Percentiles rank a stretch among this genome's conserved stretches.
These are phyloP conservation scores for Chelonia mydas DNA, from an alignment of 2,797 vertebrate genomes.

Conservation along the genomic window DNA sequence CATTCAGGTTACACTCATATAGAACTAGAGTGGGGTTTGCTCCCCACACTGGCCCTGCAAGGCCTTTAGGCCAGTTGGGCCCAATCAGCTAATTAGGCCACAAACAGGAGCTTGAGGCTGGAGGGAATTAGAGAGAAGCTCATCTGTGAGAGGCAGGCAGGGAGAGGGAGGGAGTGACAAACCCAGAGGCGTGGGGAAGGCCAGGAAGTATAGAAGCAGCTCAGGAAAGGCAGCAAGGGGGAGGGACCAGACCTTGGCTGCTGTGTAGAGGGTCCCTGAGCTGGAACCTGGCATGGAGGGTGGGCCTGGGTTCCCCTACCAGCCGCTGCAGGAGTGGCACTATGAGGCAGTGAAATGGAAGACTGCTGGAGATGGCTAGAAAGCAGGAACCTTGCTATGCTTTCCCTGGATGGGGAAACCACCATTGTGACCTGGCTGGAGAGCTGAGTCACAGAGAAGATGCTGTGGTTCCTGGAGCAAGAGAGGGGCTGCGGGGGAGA, in stretches of 20 bases:
- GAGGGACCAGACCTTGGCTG: not conserved
- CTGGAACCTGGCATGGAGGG: not conserved
- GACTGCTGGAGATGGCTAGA: no score
- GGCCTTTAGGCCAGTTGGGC: not conserved
- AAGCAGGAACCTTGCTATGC: not conserved
- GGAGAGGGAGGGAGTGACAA: not conserved
- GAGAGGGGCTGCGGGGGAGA: no score
- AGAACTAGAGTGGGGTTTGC: rapidly evolving
- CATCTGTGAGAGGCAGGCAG: not conserved
- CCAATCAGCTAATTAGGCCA: not conserved
- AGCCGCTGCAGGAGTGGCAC: no score
- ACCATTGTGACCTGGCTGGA: not conserved
- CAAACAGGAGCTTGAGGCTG: not conserved
- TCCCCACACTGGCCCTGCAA: not conserved
- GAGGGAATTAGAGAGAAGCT: not conserved
- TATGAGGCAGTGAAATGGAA: not conserved
- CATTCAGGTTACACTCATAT: no score
- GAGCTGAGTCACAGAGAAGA: not conserved
- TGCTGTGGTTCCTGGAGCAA: not conserved
- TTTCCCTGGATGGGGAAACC: not conserved
- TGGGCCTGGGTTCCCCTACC: no score
- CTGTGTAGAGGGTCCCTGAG: not conserved
- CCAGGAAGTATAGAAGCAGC: not conserved
- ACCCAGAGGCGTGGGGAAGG: not conserved
- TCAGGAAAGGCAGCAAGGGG: not conserved